Evolutionary conservation across 2,888 invertebrate species (phyloP).

Genomic region (Zelleria hepariella): DNA sequence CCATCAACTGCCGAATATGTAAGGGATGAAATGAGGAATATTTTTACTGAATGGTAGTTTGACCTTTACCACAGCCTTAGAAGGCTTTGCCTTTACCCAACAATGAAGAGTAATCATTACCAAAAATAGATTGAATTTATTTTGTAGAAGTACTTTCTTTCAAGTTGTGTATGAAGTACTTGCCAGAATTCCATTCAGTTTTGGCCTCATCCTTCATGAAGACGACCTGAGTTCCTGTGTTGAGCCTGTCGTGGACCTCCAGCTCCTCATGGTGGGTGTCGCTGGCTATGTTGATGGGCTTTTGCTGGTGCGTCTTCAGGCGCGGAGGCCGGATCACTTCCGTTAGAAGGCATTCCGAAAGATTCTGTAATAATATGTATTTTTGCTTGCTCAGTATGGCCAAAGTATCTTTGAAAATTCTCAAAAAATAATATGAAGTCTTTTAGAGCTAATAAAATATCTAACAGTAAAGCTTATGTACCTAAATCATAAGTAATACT

Average conservation of each 20-base stretch:
- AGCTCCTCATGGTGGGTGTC: constrained; percentile 11
- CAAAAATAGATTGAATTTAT: neutral
- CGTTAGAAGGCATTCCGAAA: constrained; percentile 34
- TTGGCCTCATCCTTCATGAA: constrained; percentile 25
- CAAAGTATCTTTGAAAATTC: no score
- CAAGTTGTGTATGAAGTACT: neutral
- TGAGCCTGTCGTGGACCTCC: constrained; percentile 9
- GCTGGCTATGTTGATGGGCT: constrained; percentile 18
- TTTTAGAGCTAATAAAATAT: no score
- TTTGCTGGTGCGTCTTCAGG: constrained; percentile 20
- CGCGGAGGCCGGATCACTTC: constrained; percentile 38
- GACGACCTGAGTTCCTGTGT: constrained; percentile 11
- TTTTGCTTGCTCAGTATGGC: neutral
- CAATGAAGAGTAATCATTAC: neutral
- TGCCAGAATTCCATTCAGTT: neutral
- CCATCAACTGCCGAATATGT: no score
- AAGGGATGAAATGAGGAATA: no score
- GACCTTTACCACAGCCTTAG: no score
- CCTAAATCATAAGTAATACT: no score
- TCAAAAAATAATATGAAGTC: no score
- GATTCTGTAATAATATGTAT: constrained; percentile 29
- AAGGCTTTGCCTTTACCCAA: neutral
- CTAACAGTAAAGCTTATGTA: no score
- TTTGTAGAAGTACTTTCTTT: no score
- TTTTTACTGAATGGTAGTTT: no score